Evolutionary conservation across 2,797 vertebrate genomes (phyloP), one percentile per base, ranked within the genome.

Genomic region (Thripadectes ignobilis): DNA sequence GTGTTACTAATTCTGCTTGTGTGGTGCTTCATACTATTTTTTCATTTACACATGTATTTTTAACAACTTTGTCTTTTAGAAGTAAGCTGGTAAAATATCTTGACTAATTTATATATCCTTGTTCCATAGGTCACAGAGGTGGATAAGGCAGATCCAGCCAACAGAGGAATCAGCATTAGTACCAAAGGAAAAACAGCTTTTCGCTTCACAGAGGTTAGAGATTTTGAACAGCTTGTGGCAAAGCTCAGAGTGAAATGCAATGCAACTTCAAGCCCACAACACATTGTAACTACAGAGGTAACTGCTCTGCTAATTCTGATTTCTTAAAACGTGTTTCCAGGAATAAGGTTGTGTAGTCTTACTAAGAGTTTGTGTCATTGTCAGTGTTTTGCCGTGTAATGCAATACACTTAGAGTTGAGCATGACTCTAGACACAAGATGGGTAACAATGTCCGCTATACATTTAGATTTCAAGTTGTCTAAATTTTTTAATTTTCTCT

Each of bases 121-220:
- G 24, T 55, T 77, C 83, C 17, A 0, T 76, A 99, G 99, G 98
- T 99, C 39, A 96, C 98, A 46, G 98, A 98, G 54, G 97, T 99
- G 45, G 99, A 99, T 96, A 98, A 98, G 91, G 90, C 98, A 36
- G 98, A 99, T 93, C 94, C 98, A 59, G 87, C 97, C 95, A 98
- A 87, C 97, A 98, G 98, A 93, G 98, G 98, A 55, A 85, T 99
- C 78, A 98, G 98, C 5, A 98, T 99, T 88, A 98, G 98, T 68
- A 98, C 99, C 84, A 99, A 98, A 54, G 99, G 99, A 52, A 99
- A 99, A 97, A 98, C 98, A 93, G 98, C 99, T 19, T 98, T 99
- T 96, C 99, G 99, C 61, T 99, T 99, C 97, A 98, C 98, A 0
- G 99, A 99, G 88, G 98, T 99, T 76, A 98, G 98, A 67, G 98